A percentile compares a stretch with the other conserved stretches of the same genome.
Evolutionary conservation across 2,113 vertebrate species (phyloP).

Genomic region (Lontra canadensis): DNA sequence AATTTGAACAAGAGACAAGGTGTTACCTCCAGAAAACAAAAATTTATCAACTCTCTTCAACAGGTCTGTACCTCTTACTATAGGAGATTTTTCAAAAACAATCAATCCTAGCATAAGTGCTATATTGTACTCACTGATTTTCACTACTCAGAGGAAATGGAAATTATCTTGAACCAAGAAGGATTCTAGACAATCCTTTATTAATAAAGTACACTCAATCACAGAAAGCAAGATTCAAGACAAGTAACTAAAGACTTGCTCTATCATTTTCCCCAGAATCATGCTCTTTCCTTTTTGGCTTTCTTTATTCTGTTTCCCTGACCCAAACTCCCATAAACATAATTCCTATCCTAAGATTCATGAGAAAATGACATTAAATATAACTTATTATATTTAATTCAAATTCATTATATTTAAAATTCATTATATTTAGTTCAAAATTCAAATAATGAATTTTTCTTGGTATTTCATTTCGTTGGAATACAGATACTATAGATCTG

Average conservation of each 20-base stretch:
- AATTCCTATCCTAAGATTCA: not conserved
- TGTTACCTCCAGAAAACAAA: not conserved
- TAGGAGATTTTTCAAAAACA: not conserved
- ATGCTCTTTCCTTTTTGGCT: not conserved
- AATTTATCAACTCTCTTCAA: not conserved
- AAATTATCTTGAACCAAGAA: not conserved
- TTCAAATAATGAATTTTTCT: conserved; percentile 2
- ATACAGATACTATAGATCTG: not conserved
- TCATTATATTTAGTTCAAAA: too few species aligned
- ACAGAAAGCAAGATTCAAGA: not conserved
- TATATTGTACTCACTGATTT: not conserved
- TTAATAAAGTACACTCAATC: conserved; percentile 7
- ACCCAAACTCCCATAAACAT: not conserved
- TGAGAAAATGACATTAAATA: conserved; percentile 31
- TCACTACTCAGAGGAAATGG: not conserved
- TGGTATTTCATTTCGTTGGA: conserved; percentile 4
- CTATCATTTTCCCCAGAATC: not conserved
- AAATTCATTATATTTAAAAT: too few species aligned
- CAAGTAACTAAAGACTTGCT: not conserved
- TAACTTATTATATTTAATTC: not conserved
- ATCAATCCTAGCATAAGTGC: not conserved
- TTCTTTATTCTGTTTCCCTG: not conserved
- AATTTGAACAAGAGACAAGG: conserved; percentile 14
- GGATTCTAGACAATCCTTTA: not conserved
- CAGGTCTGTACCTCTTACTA: not conserved